These are phyloP conservation scores for Dendropsophus ebraccatus DNA, from an alignment of 2,113 vertebrate genomes.

Conservation along the genomic window DNA sequence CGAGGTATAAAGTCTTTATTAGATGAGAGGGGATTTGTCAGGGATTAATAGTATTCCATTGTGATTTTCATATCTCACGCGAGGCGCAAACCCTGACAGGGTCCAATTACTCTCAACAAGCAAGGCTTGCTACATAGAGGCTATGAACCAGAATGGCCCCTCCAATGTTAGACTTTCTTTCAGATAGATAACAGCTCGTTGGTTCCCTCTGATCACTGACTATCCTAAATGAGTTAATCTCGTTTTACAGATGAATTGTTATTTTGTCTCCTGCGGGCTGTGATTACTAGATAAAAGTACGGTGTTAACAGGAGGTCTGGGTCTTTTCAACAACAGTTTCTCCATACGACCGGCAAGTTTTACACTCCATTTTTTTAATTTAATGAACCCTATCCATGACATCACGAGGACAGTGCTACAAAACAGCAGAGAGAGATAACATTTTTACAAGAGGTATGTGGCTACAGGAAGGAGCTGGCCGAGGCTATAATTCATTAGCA, in stretches of 20 bases:
- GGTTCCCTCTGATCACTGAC: conserved; percentile 75
- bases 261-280: conserved; percentile 81
- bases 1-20: conserved; percentile 68
- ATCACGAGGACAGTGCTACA: conserved; percentile 59
- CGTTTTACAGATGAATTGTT: conserved; percentile 84
- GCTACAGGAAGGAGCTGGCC: conserved; percentile 63
- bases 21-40: conserved; percentile 72
- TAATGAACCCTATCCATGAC: conserved; percentile 62
- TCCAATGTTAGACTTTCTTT: conserved; percentile 73
- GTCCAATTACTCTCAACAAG: conserved; percentile 72
- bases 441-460: conserved; percentile 67
- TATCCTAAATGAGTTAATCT: conserved; percentile 83
- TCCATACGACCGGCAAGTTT: conserved; percentile 46
- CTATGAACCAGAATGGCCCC: conserved; percentile 73
- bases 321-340: conserved; percentile 65
- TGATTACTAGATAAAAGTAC: conserved; percentile 81
- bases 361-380: neutral
- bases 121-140: conserved; percentile 71
- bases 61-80: conserved; percentile 77
- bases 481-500: conserved; percentile 65
- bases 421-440: conserved; percentile 62
- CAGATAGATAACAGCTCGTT: conserved; percentile 71
- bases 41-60: conserved; percentile 81
- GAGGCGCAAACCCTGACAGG: conserved; percentile 75
- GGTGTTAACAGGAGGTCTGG: conserved; percentile 75